Evolutionary conservation across 2,797 vertebrate genomes (phyloP).

Genomic region (Pangasius sanitwongsei): DNA sequence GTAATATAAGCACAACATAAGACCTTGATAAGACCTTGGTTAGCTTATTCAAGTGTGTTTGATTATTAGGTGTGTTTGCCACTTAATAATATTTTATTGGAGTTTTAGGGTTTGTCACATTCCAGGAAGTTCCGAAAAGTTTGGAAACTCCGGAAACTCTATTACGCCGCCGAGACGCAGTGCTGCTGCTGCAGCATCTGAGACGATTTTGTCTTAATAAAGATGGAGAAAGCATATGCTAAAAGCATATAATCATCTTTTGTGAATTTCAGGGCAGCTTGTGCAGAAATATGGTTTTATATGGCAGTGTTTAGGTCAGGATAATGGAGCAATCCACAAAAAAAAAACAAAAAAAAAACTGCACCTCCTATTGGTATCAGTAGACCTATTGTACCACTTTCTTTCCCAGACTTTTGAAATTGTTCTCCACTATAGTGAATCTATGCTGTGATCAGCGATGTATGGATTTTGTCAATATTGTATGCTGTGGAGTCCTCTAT

Average conservation of each 20-base stretch:
- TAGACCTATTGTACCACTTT: not conserved
- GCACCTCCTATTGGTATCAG: not conserved
- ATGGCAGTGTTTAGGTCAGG: not conserved
- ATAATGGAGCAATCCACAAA: not conserved
- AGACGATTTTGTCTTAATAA: not conserved
- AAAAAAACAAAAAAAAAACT: no score
- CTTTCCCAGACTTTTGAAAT: not conserved
- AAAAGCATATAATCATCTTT: constrained; percentile 1
- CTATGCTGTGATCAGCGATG: not conserved
- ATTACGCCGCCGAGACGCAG: not conserved
- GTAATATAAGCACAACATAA: no score
- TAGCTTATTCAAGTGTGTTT: no score
- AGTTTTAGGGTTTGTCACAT: not conserved
- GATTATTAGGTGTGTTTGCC: no score
- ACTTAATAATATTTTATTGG: not conserved
- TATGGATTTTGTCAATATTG: not conserved
- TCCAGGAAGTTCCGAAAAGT: not conserved
- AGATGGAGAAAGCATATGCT: not conserved
- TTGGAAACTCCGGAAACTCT: no score
- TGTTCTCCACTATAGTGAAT: not conserved
- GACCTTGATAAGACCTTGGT: no score
- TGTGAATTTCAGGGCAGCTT: not conserved
- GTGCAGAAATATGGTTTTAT: not conserved
- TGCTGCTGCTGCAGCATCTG: not conserved
- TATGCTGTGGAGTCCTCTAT: not conserved